Evolutionary conservation across 2,797 vertebrate species (phyloP).

Genomic region (Sebastes cheni): DNA sequence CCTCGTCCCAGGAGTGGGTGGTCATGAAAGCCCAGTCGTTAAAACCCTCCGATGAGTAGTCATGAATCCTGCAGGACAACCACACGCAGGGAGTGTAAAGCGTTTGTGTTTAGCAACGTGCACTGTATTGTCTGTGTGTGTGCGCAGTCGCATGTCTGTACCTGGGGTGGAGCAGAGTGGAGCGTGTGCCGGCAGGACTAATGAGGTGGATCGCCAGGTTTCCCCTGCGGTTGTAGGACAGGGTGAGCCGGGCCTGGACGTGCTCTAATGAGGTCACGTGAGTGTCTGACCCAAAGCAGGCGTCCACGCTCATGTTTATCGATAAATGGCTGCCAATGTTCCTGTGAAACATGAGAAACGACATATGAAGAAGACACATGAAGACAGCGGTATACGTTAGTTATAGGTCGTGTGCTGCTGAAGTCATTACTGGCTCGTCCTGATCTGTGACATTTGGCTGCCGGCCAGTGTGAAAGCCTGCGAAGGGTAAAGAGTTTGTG

Average conservation of each 20-base stretch:
- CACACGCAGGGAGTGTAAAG: neutral
- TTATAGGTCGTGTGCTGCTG: neutral
- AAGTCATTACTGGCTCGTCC: conserved; percentile 13
- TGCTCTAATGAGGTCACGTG: conserved; percentile 92
- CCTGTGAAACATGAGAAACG: conserved; percentile 71
- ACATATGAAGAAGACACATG: neutral
- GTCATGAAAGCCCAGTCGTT: conserved; percentile 99
- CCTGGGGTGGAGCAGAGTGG: conserved; percentile 94
- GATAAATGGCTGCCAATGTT: conserved; percentile 92
- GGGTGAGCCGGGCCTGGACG: conserved; percentile 90
- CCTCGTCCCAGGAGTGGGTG: conserved; percentile 97
- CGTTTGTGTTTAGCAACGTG: neutral
- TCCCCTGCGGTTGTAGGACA: conserved; percentile 97
- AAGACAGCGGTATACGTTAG: neutral
- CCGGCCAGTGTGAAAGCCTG: conserved; percentile 19
- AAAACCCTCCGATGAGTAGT: conserved; percentile 97
- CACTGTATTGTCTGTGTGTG: neutral
- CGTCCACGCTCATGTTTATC: conserved; percentile 87
- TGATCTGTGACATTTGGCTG: conserved; percentile 29
- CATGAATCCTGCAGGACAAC: conserved; percentile 85
- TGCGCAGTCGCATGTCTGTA: conserved; percentile 49
- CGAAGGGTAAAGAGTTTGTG: conserved; percentile 42
- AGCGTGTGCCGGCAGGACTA: conserved; percentile 94
- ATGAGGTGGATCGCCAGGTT: conserved; percentile 94
- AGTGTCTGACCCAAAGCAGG: conserved; percentile 87